Evolutionary conservation across 2,797 vertebrate species (phyloP).

Genomic region (Melopsittacus undulatus): DNA sequence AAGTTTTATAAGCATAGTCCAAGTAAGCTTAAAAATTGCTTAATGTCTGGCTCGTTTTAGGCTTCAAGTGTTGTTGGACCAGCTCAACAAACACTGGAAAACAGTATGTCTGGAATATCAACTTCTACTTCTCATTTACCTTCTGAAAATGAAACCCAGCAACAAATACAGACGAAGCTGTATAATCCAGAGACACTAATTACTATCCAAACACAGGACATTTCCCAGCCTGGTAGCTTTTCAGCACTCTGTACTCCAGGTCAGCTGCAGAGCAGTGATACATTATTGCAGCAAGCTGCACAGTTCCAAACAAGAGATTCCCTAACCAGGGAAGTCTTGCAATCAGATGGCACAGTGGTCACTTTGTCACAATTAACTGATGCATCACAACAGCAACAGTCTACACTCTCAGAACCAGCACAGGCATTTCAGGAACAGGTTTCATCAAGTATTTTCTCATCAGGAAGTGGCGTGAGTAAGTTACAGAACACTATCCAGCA

Average conservation of each 20-base stretch:
- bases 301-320: slow-evolving; percentile 84
- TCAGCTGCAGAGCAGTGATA: slow-evolving; percentile 83
- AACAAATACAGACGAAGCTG: slow-evolving; percentile 80
- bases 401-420: slow-evolving; percentile 75
- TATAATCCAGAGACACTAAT: slow-evolving; percentile 85
- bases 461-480: slow-evolving; percentile 86
- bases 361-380: slow-evolving; percentile 85
- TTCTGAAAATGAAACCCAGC: slow-evolving; percentile 84
- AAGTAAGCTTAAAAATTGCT: background rate
- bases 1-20: background rate
- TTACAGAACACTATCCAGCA: slow-evolving; percentile 94
- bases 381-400: slow-evolving; percentile 74
- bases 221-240: slow-evolving; percentile 82
- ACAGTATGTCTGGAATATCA: slow-evolving; percentile 77
- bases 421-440: slow-evolving; percentile 83
- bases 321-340: slow-evolving; percentile 84
- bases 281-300: slow-evolving; percentile 86
- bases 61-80: slow-evolving; percentile 84
- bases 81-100: slow-evolving; percentile 85
- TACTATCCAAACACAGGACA: slow-evolving; percentile 91
- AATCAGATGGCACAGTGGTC: slow-evolving; percentile 79
- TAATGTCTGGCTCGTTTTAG: slow-evolving; percentile 56
- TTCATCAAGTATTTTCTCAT: slow-evolving; percentile 83
- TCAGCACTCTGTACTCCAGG: slow-evolving; percentile 76
- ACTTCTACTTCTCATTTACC: slow-evolving; percentile 83